phyloP scores from a whole-genome alignment of 2,797 vertebrate species.

The Dermochelys coriacea region DNA sequence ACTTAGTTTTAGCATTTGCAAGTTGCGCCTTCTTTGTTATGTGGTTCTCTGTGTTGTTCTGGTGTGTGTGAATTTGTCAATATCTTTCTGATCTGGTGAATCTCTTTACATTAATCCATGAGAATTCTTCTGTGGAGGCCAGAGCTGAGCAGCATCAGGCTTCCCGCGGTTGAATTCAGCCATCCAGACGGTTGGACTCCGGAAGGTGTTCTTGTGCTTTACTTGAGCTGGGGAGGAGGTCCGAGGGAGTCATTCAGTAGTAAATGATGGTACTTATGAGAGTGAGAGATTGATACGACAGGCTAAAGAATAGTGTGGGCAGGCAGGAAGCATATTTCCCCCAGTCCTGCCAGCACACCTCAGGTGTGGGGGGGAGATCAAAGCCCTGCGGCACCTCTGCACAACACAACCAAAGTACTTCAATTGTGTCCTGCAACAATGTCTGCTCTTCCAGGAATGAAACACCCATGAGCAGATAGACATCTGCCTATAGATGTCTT shows the following conservation, averaged over 20 bases:
- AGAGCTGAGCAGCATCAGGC: conserved; percentile 10
- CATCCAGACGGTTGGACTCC: background rate
- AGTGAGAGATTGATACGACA: background rate
- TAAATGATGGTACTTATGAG: background rate
- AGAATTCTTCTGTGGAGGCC: conserved; percentile 17
- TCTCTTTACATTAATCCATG: conserved; percentile 51
- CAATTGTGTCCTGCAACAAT: background rate
- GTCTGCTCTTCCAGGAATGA: background rate
- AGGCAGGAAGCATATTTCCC: background rate
- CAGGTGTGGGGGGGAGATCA: accelerated
- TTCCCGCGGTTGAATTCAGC: background rate
- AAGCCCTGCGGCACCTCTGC: background rate
- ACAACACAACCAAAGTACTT: background rate
- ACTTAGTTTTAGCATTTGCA: background rate
- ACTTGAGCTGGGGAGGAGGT: background rate
- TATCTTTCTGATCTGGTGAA: conserved; percentile 15
- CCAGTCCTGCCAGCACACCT: background rate
- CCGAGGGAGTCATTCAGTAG: background rate
- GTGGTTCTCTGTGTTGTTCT: background rate
- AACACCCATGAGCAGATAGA: background rate
- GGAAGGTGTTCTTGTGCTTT: background rate
- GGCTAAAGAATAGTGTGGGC: no score
- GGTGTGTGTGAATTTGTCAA: background rate
- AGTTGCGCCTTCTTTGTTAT: background rate
- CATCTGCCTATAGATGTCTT: background rate